Evolutionary conservation across 1,140 invertebrate species (phyloP), one percentile per base, ranked within the genome.

Genomic region (Drosophila gunungcola): DNA sequence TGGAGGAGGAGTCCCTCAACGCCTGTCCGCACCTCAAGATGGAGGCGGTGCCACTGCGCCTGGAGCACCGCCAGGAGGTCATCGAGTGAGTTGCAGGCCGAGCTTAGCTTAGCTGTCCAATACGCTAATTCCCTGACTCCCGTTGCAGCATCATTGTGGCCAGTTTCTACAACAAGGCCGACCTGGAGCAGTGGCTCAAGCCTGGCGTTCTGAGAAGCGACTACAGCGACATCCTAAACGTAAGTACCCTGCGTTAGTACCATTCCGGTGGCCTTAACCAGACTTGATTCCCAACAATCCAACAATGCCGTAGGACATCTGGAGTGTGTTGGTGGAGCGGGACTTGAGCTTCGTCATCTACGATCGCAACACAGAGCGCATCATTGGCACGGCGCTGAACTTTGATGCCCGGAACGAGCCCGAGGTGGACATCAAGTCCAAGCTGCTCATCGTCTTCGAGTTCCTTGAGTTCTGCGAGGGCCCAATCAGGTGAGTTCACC

Each of bases 151-250:
- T 97, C 91, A 96, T 97, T 45, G 95, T 95, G 1, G 94, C 95
- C 7, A 97, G 97, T 92, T 97, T 97, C 90, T 96, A 96, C 88
- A 94, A 95, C 72, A 97, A 97, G 93, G 96, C 96, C 0, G 96
- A 97, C 85, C 88, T 98, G 70, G 97, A 97, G 88, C 94, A 95
- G 86, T 97, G 95, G 94, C 80, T 96, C 9, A 94, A 94, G 57
- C 94, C 94, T 11, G 94, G 95, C 32, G 95, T 96, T 13, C 91
- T 93, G 29, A 93, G 93, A 5, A 84, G 92, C 2, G 96, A 97
- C 90, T 97, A 97, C 91, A 92, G 91, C 16, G 93, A 94, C 13
- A 91, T 97, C 1, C 93, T 97, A 60, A 93, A 92, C 93, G 91
- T 92, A 32, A 32, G 29, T 32, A 32, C 5, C 5, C 16, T 21